Evolutionary conservation across 2,113 vertebrate genomes (phyloP).

Genomic region (Gasterosteus nipponicus): DNA sequence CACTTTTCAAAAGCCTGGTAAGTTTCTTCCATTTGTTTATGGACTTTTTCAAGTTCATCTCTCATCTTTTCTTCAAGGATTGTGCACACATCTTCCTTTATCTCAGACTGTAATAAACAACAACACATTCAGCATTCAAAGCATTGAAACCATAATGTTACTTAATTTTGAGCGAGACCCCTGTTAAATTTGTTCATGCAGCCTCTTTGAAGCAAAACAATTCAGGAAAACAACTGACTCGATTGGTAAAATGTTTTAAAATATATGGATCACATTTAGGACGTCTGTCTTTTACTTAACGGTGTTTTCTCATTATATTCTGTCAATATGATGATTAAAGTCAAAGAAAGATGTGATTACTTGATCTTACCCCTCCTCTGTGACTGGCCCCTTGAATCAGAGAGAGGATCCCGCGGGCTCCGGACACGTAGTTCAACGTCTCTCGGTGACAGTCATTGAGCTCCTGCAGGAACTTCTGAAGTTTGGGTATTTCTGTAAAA

Average conservation of each 20-base stretch:
- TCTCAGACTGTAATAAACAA: slow-evolving; percentile 24
- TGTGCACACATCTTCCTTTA: background rate
- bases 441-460: slow-evolving; percentile 45
- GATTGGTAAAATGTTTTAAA: too few species aligned
- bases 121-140: background rate
- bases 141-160: background rate
- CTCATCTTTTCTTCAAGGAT: background rate
- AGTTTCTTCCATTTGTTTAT: background rate
- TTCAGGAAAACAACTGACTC: background rate
- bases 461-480: slow-evolving; percentile 16
- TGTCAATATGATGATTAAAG: background rate
- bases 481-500: slow-evolving; percentile 47
- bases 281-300: background rate
- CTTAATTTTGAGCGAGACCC: background rate
- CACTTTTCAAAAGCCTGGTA: background rate
- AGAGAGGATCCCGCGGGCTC: slow-evolving; percentile 51
- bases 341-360: background rate
- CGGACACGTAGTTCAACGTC: slow-evolving; percentile 43
- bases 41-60: background rate
- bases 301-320: background rate
- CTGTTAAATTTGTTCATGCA: background rate
- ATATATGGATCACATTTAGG: too few species aligned
- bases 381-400: slow-evolving; percentile 37
- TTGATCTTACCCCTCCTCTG: slow-evolving; percentile 13
- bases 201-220: background rate